A percentile compares a stretch with the other conserved stretches of the same genome.
These are phyloP conservation scores for Axea sp. DNA, from an alignment of 2,888 invertebrate species.

Conservation along the genomic window DNA sequence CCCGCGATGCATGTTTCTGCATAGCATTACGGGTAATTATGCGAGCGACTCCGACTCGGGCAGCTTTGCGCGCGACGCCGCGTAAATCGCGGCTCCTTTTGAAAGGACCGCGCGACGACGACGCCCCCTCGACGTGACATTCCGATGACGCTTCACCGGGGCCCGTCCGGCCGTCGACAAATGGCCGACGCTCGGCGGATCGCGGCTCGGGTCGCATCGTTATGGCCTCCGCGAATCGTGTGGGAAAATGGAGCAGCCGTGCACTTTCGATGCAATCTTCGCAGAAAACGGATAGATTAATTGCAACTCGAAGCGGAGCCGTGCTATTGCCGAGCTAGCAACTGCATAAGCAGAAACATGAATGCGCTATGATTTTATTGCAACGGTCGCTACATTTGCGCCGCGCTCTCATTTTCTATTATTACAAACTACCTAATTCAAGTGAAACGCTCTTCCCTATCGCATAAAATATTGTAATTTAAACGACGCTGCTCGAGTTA, in stretches of 20 bases:
- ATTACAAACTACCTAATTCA: too few species aligned
- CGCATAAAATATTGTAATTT: too few species aligned
- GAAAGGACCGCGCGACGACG: slow-evolving; percentile 26
- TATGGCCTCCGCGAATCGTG: slow-evolving; percentile 22
- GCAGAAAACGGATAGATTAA: slow-evolving; percentile 49
- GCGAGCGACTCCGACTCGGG: slow-evolving; percentile 20
- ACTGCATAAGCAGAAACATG: slow-evolving; percentile 39
- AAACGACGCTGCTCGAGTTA: too few species aligned
- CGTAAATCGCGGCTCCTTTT: slow-evolving; percentile 37
- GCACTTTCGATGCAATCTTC: slow-evolving; percentile 22
- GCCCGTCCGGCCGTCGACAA: slow-evolving; percentile 21
- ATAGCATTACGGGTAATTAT: slow-evolving; percentile 53
- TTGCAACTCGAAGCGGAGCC: slow-evolving; percentile 33
- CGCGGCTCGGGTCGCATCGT: slow-evolving; percentile 30
- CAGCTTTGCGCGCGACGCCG: too few species aligned
- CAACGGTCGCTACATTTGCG: slow-evolving; percentile 6
- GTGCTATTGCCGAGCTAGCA: slow-evolving; percentile 3
- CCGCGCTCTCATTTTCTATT: slow-evolving; percentile 20
- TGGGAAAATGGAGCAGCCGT: slow-evolving; percentile 55
- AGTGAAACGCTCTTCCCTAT: too few species aligned
- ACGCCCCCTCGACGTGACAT: slow-evolving; percentile 23
- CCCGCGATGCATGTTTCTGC: slow-evolving; percentile 48
- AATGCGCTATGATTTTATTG: slow-evolving; percentile 34
- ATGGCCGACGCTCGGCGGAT: slow-evolving; percentile 14
- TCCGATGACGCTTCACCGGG: slow-evolving; percentile 30